These are phyloP conservation scores for Aporrectodea caliginosa DNA, from an alignment of 1,140 invertebrate genomes.

Conservation along the genomic window DNA sequence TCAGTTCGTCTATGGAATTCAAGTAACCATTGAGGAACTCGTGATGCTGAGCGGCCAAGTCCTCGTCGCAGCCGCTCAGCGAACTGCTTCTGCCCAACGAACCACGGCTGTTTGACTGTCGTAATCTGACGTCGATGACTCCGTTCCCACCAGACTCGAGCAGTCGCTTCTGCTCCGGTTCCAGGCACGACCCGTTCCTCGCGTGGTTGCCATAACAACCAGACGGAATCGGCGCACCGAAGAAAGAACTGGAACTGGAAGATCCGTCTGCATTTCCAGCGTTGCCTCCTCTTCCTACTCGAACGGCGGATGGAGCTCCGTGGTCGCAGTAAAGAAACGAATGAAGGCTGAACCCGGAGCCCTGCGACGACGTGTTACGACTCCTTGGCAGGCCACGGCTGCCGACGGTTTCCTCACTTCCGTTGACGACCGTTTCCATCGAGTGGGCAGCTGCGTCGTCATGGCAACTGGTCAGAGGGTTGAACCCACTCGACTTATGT, in stretches of 20 bases:
- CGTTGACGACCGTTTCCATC: neutral
- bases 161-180: too few species aligned
- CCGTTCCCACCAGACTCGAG: too few species aligned
- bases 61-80: neutral
- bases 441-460: neutral
- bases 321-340: neutral
- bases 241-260: too few species aligned
- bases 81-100: neutral
- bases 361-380: too few species aligned
- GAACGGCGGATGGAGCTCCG: neutral
- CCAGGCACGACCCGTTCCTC: too few species aligned
- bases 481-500: neutral
- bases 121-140: too few species aligned
- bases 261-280: too few species aligned
- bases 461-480: neutral
- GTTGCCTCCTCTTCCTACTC: too few species aligned
- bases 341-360: neutral
- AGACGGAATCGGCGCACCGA: too few species aligned
- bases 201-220: too few species aligned
- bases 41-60: neutral
- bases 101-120: neutral
- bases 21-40: neutral
- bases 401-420: neutral
- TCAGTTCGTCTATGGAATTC: too few species aligned
- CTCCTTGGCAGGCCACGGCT: neutral